phyloP scores from a whole-genome alignment of 2,797 vertebrate genomes.

The Fringilla coelebs region DNA sequence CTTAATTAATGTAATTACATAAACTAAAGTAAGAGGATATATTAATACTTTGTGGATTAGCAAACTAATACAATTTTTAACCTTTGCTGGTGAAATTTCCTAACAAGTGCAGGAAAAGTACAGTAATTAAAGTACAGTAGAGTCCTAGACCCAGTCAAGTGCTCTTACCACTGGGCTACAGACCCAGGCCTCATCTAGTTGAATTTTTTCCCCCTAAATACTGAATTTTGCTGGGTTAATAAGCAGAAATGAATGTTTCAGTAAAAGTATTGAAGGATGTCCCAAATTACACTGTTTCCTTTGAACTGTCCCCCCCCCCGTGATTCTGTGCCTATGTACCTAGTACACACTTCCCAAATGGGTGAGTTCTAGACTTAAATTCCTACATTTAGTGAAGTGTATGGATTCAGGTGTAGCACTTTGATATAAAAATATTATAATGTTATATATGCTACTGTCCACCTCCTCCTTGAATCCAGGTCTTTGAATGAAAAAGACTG shows the following conservation, averaged over 20 bases:
- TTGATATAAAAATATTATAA: neutral
- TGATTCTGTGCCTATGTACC: neutral
- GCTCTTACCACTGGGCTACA: neutral
- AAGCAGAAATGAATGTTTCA: neutral
- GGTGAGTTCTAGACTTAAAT: neutral
- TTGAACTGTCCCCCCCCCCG: neutral
- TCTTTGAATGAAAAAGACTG: neutral
- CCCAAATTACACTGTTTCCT: neutral
- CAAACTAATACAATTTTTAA: conserved; percentile 29
- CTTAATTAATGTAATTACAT: conserved; percentile 25
- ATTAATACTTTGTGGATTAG: neutral
- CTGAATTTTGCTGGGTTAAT: neutral
- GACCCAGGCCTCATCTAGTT: neutral
- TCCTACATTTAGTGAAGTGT: neutral
- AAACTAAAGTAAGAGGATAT: neutral
- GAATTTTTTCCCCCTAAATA: neutral
- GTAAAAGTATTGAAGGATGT: neutral
- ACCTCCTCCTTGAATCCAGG: neutral
- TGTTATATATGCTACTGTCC: neutral
- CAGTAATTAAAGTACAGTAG: neutral
- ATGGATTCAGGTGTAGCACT: neutral
- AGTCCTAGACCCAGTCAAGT: neutral
- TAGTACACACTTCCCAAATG: neutral
- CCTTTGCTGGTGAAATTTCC: neutral
- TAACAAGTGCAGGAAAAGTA: neutral